Percentiles rank a stretch among this genome's conserved stretches.
Conservation (phyloP, 2,113 vertebrate genomes). For the Pomatorhinus ruficollis region DNA sequence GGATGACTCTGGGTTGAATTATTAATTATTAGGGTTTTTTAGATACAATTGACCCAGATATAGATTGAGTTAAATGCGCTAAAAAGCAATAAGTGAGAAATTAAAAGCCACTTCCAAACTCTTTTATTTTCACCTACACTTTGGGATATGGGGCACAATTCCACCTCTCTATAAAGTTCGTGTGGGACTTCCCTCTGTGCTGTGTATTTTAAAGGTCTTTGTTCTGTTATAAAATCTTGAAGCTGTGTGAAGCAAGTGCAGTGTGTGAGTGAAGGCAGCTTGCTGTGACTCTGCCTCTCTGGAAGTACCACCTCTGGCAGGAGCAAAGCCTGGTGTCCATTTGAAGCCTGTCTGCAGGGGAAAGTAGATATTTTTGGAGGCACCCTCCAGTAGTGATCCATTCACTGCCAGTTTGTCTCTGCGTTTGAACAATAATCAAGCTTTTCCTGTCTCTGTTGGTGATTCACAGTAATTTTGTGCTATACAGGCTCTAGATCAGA, state of each 20-base stretch:
- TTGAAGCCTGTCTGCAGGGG: neutral
- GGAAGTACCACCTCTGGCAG: neutral
- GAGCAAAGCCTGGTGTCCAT: neutral
- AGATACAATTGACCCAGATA: neutral
- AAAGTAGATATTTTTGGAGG: neutral
- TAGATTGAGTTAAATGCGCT: neutral
- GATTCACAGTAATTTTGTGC: conserved; percentile 25
- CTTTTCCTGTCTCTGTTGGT: neutral
- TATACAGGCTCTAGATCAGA: neutral
- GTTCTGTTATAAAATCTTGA: neutral
- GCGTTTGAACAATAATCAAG: neutral
- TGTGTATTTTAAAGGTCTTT: neutral
- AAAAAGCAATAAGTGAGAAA: neutral
- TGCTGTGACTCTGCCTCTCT: neutral
- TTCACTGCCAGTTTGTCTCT: neutral
- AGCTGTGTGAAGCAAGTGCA: neutral
- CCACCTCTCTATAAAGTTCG: neutral
- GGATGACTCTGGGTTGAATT: neutral
- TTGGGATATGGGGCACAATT: neutral
- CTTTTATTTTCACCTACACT: neutral
- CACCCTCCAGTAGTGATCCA: neutral
- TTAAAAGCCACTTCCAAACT: neutral
- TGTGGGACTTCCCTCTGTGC: neutral
- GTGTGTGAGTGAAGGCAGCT: neutral
- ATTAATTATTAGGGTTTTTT: neutral